Evolutionary conservation across 2,797 vertebrate genomes (phyloP), one percentile per base, ranked within the genome.

Genomic region (Sciurus carolinensis): DNA sequence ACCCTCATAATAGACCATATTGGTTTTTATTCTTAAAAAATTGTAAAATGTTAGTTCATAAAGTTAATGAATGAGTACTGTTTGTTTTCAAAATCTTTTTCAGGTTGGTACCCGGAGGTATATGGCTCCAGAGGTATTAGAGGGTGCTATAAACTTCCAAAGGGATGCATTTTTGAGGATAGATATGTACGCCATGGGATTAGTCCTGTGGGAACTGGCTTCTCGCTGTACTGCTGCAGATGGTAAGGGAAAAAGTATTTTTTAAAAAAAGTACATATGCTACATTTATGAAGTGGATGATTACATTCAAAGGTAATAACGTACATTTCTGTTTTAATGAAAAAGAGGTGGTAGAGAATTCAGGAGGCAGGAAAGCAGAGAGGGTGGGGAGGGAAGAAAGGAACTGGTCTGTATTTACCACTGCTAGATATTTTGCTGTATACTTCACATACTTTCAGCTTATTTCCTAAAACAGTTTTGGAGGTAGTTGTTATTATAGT

Each of bases 111-210:
- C 99, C 0, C 99, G 99, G 87, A 99, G 99, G 95, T 99, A 99
- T 98, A 99, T 99, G 99, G 99, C 99, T 88, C 99, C 99, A 0
- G 99, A 99, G 98, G 99, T 99, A 64, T 98, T 99, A 84, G 99
- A 99, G 98, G 99, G 99, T 24, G 99, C 99, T 96, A 99, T 99
- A 94, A 99, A 99, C 99, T 99, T 99, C 98, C 99, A 99, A 97
- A 99, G 99, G 28, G 99, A 99, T 95, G 99, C 99, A 0, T 99
- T 99, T 98, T 98, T 99, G 98, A 99, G 99, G 44, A 99, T 99
- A 96, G 99, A 99, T 97, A 99, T 99, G 99, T 99, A 99, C 36
- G 99, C 99, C 59, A 99, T 99, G 97, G 99, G 99, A 10, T 97
- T 99, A 22, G 99, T 99, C 72, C 99, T 99, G 17, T 99, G 99